Base-by-base conservation (phyloP, 2,888 invertebrate species). In the Sthenelais limicola region DNA sequence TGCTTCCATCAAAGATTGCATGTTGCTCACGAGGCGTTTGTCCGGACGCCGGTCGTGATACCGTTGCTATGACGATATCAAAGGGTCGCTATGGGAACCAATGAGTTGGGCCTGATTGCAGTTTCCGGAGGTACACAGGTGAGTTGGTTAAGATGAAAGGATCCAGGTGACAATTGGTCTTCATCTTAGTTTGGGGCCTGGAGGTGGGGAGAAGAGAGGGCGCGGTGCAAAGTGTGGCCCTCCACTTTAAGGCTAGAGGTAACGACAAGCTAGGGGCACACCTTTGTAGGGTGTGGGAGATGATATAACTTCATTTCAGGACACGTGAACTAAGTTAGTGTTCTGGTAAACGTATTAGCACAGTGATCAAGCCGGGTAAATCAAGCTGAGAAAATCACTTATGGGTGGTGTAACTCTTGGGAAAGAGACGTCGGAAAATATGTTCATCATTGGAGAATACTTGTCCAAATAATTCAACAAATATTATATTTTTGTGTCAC, bases 101-200 rank as follows among this genome's bases (percentile, higher is more conserved):
- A 35, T 21, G 38, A 43, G 4, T 1, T 35, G 24, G 38, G 28
- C 24, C n/a, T 62, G 38, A 62, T 62, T 62, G 38, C 58, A 18
- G 21, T 15, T 35, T 58, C 58, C 58, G 58, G 62, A 62, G 62
- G 62, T 35, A 62, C 62, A 38, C 62, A 62, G 62, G 62, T 62
- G 62, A 62, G 38, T 28, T 21, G 38, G 9, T 21, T 5, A 38
- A 15, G 62, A 62, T 62, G 38, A 62, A 62, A 62, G 62, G n/a
- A n/a, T n/a, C n/a, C 62, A 62, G 35, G 62, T 35, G 62, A 38
- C 56, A 56, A 56, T 56, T 15, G 24, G 26, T 56, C 4, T 21
- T 56, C 62, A 62, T 35, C 38, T 62, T n/a, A n/a, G 38, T 62
- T 26, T 9, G 32, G 32, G 5, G n/a, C 33, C n/a, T 32, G 24